Evolutionary conservation across 2,888 invertebrate genomes (phyloP).

Genomic region (Brachyopa scutellaris): DNA sequence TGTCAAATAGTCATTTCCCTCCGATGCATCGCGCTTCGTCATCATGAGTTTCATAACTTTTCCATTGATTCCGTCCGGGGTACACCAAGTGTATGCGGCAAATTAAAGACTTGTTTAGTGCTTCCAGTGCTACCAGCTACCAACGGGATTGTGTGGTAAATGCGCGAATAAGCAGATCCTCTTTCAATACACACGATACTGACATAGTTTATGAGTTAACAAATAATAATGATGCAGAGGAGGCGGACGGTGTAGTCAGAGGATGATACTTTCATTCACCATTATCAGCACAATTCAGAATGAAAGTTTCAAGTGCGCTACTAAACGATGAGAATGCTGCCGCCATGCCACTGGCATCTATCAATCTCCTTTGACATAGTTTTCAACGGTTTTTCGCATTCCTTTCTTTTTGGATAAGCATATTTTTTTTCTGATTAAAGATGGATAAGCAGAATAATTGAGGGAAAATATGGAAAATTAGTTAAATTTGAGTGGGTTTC

Average conservation of each 20-base stretch:
- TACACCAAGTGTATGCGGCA: constrained; percentile 20
- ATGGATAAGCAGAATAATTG: constrained; percentile 8
- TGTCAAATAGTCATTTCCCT: constrained; percentile 53
- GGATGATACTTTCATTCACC: constrained; percentile 11
- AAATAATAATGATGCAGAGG: no score
- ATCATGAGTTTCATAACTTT: constrained; percentile 22
- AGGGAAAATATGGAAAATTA: constrained; percentile 14
- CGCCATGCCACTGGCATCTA: no score
- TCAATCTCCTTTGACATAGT: constrained; percentile 71
- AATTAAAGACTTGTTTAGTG: constrained; percentile 48
- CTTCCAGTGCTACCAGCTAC: no score
- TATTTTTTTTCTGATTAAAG: constrained; percentile 7
- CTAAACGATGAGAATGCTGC: constrained; percentile 51
- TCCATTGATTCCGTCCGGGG: constrained; percentile 23
- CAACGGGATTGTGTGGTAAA: constrained; percentile 42
- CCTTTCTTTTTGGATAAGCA: constrained; percentile 3
- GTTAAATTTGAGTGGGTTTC: constrained; percentile 9
- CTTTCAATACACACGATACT: constrained; percentile 40
- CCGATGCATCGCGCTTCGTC: background rate
- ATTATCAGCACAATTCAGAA: constrained; percentile 49
- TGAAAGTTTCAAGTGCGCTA: constrained; percentile 63
- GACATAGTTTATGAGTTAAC: constrained; percentile 55
- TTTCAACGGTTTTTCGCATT: constrained; percentile 14
- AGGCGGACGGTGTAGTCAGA: no score
- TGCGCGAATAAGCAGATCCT: constrained; percentile 27